Percentiles rank a stretch among this genome's conserved stretches.
Conservation (phyloP, 53 echinoderm and acorn worm species). For the Holothuria scabra region DNA sequence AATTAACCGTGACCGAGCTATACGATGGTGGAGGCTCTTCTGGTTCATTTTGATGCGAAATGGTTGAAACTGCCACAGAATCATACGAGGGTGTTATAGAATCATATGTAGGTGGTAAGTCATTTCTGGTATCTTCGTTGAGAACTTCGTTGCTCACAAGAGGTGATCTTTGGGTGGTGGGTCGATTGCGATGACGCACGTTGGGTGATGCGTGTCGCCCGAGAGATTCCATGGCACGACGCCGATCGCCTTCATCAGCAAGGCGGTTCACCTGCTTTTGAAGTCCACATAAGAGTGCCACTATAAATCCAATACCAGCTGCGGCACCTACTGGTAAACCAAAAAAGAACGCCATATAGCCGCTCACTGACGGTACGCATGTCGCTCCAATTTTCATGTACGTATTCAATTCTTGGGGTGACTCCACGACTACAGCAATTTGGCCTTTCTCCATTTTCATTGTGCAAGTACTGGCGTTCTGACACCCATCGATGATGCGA, state of each 20-base stretch:
- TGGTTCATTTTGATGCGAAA: background rate
- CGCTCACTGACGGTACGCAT: conserved; percentile 28
- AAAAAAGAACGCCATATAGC: conserved; percentile 50
- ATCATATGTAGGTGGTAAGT: conserved; percentile 20
- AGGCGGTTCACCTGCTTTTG: conserved; percentile 50
- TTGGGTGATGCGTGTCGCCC: background rate
- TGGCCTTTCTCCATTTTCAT: background rate
- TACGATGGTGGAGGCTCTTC: conserved; percentile 42
- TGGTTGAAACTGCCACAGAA: conserved; percentile 23
- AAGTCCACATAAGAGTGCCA: conserved; percentile 3
- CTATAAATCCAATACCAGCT: conserved; percentile 13
- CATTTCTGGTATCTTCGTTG: background rate
- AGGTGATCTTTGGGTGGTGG: background rate
- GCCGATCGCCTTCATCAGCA: conserved; percentile 47
- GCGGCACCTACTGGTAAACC: conserved; percentile 33
- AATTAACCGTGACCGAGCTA: background rate
- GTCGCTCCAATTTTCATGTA: conserved; percentile 8
- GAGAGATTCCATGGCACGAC: conserved; percentile 1
- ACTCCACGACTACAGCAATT: background rate
- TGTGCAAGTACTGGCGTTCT: background rate
- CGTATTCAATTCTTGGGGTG: background rate
- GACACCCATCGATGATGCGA: background rate
- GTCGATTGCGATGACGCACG: background rate
- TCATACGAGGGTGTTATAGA: background rate
- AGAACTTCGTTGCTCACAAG: conserved; percentile 6